Base-by-base conservation (phyloP, 1,140 invertebrate species). In the Drosophila orena region DNA sequence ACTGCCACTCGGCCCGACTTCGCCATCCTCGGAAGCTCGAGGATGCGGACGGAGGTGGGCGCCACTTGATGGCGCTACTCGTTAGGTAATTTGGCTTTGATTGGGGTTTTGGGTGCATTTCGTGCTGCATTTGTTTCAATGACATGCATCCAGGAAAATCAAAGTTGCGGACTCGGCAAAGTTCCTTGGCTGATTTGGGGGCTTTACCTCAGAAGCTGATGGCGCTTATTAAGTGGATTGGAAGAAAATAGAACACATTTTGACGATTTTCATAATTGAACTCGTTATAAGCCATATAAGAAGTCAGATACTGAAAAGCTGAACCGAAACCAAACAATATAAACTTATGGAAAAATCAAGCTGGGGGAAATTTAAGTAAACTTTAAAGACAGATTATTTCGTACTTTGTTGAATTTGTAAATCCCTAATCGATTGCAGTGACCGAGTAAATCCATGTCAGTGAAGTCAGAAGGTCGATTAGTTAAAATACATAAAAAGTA, bases 11-110 rank as follows among this genome's bases (percentile, higher is more conserved):
- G 65, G 66, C 62, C 61, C 43, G 60, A n/a, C 54, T 34, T 27
- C 54, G 55, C 42, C 15, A 24, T 34, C 38, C 24, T 15, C 1
- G 15, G 3, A 11, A 15, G 24, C 8, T 49, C 10, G 6, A 10
- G 7, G 30, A 30, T 3, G 22, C n/a, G 17, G 17, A 4, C 10
- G 46, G 50, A 27, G 58, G 53, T 42, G 43, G 49, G 35, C 35
- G 76, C 65, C 70, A 89, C 79, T 88, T 88, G 84, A 88, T 89
- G 83, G 50, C 79, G 57, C 79, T 76, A 74, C 70, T 88, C 83
- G 84, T 88, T 88, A 88, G 84, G 83, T 88, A 88, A 89, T 89
- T 88, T 89, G 71, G 76, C 66, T 88, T 89, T 88, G 83, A 88
- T 88, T 88, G 84, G 84, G 79, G 75, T 83, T 86, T 79, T 72